Conservation (phyloP, 37 sponge, comb jelly and placozoan species). For the Diacarnus erythraeanus region DNA sequence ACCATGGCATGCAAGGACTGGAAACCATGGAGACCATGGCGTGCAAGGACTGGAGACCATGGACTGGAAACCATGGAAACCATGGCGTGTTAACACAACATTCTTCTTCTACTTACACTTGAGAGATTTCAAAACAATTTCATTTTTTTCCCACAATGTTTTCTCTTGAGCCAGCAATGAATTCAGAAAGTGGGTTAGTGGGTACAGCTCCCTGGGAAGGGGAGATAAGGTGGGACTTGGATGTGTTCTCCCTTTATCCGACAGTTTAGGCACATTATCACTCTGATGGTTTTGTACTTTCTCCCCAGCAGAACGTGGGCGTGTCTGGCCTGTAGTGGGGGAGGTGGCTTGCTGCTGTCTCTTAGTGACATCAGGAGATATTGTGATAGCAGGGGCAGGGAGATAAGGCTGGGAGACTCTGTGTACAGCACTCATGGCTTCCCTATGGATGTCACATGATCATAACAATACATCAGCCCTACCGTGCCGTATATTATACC, state of each 20-base stretch:
- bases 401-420: background rate
- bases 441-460: too few relatives aligned
- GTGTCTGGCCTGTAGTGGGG: conserved; percentile 16
- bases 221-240: background rate
- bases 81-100: too few relatives aligned
- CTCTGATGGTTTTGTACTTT: background rate
- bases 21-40: background rate
- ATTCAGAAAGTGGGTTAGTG: conserved; percentile 31
- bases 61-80: too few relatives aligned
- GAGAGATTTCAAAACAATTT: conserved; percentile 4
- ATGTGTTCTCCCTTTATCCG: background rate
- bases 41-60: background rate
- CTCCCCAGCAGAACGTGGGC: background rate
- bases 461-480: too few relatives aligned
- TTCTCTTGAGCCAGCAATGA: conserved; percentile 43
- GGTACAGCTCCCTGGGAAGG: background rate
- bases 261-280: too few relatives aligned
- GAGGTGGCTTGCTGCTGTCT: background rate
- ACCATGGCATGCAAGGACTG: background rate
- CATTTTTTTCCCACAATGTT: conserved; percentile 46
- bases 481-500: too few relatives aligned
- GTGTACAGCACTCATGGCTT: background rate
- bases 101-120: background rate
- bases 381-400: background rate
- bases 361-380: background rate